Percentiles rank a stretch among this genome's conserved stretches.
Evolutionary conservation across 2,888 invertebrate genomes (phyloP).

Genomic region (Eudasyphora cyanicolor): DNA sequence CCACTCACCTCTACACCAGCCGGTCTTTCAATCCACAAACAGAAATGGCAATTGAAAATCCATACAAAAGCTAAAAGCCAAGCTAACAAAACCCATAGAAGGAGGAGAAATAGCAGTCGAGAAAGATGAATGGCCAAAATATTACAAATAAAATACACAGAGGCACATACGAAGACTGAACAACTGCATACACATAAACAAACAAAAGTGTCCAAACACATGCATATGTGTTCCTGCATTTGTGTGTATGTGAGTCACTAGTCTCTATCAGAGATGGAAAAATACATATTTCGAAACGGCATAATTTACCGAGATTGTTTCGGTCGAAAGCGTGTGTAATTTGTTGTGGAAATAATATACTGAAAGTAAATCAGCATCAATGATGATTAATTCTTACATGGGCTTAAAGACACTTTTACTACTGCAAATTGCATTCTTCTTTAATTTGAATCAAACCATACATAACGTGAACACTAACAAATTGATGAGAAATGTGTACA

Average conservation of each 20-base stretch:
- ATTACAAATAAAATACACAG: slow-evolving; percentile 47
- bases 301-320: no score
- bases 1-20: slow-evolving; percentile 16
- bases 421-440: no score
- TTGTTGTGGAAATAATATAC: no score
- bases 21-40: slow-evolving; percentile 19
- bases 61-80: slow-evolving; percentile 59
- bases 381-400: no score
- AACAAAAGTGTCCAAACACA: not conserved
- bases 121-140: slow-evolving; percentile 38
- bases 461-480: no score
- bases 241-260: slow-evolving; percentile 29
- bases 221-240: not conserved
- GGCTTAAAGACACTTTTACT: no score
- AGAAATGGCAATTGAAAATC: slow-evolving; percentile 40
- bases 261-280: no score
- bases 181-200: not conserved
- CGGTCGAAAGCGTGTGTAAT: no score
- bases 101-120: not conserved
- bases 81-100: slow-evolving; percentile 59
- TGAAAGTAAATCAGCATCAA: no score
- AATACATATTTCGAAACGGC: no score
- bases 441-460: no score
- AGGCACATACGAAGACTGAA: not conserved
- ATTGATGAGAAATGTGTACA: no score